Evolutionary conservation across 2,113 vertebrate genomes (phyloP), one percentile per base, ranked within the genome.

Genomic region (Glaucomys volans): DNA sequence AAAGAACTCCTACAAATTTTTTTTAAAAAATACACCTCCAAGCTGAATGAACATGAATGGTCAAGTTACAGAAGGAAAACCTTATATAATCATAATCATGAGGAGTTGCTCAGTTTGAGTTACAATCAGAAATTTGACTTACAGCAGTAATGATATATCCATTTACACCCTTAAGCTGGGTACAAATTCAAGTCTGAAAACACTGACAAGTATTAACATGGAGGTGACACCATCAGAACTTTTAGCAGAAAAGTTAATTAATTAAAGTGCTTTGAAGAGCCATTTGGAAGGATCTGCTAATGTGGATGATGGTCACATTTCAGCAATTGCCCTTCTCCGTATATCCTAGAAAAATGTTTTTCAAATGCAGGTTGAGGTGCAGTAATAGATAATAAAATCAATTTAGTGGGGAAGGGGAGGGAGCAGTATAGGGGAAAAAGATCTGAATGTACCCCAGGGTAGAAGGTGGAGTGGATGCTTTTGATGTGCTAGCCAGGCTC

Each of bases 1-100:
- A 91, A 76, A 90, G 66, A 93, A 44, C 52, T 84, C n/a, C 76
- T 84, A 50, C n/a, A 76, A 76, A 42, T 74, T 44, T 71, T 71
- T 71, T 71, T 57, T 26, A 76, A 44, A 13, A 85, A 62, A 62
- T 62, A 62, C 59, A 62, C 52, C 18, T 76, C 20, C 80, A 92
- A 81, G 42, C 10, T 3, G 5, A 72, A 90, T 91, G 40, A 81
- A 64, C 66, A 74, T 22, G 32, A 59, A 76, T n/a, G 18, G 22
- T 5, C 12, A 42, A 57, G 74, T 85, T 93, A 40, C 74, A 74
- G 89, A 86, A 80, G 9, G 8, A 18, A 82, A 79, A 42, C 14
- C 26, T 81, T n/a, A 69, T 8, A 69, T 37, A 79, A 18, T 26
- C 62, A 66, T 42, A 89, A 82, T 86, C 44, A 30, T 10, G 2